phyloP scores from a whole-genome alignment of 1,140 invertebrate genomes.

The Bactericera cockerelli region DNA sequence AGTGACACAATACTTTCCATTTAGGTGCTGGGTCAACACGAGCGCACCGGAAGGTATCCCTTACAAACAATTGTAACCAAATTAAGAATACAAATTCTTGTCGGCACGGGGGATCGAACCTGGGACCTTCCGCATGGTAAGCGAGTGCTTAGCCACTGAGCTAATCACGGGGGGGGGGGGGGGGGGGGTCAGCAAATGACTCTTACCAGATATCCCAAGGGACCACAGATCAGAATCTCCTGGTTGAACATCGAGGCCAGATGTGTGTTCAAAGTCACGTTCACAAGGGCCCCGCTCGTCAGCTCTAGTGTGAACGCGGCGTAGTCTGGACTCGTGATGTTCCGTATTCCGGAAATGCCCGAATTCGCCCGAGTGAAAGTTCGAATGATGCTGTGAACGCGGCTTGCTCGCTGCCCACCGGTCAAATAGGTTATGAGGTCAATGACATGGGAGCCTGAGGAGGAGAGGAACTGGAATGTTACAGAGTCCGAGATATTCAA shows the following conservation, averaged over 20 bases:
- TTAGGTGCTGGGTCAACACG: no score
- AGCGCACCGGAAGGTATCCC: no score
- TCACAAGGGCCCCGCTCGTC: slow-evolving; percentile 63
- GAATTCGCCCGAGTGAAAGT: slow-evolving; percentile 79
- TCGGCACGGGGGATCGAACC: no score
- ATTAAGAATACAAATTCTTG: no score
- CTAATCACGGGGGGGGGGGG: no score
- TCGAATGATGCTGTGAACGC: slow-evolving; percentile 76
- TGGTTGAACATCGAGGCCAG: slow-evolving; percentile 47
- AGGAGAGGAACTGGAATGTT: no score
- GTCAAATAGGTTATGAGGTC: slow-evolving; percentile 77
- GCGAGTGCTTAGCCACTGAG: no score
- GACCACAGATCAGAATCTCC: slow-evolving; percentile 60
- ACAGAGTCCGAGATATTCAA: no score
- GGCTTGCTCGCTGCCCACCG: slow-evolving; percentile 57
- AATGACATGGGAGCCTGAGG: slow-evolving; percentile 60
- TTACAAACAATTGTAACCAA: no score
- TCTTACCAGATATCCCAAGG: slow-evolving; percentile 55
- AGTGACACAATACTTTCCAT: no score
- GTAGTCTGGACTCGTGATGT: slow-evolving; percentile 88
- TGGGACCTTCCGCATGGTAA: no score
- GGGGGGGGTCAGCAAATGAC: no score
- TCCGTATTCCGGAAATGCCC: slow-evolving; percentile 75
- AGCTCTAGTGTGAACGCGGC: slow-evolving; percentile 92
- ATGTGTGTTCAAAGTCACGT: slow-evolving; percentile 72